These are phyloP conservation scores for Perizoma flavofasciatum DNA, from an alignment of 2,888 invertebrate species.

Conservation along the genomic window DNA sequence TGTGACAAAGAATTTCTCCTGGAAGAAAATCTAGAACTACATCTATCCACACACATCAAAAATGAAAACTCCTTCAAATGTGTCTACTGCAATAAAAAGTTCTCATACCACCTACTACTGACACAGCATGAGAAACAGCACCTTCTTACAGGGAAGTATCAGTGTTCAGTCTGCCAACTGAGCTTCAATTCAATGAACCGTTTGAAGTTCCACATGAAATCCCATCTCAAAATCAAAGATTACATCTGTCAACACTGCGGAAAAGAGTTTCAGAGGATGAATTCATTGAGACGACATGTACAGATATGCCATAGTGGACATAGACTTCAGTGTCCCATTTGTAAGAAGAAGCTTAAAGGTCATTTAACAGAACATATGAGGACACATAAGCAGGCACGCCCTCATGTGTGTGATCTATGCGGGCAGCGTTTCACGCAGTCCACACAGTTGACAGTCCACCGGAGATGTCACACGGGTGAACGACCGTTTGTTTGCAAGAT, in stretches of 20 bases:
- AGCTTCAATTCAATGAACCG: conserved; percentile 87
- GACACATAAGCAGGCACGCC: conserved; percentile 89
- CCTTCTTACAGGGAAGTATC: conserved; percentile 88
- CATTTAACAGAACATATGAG: conserved; percentile 93
- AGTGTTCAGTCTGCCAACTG: conserved; percentile 88
- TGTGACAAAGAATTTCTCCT: conserved; percentile 90
- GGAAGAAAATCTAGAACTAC: conserved; percentile 89
- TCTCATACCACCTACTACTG: conserved; percentile 55
- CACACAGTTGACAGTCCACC: conserved; percentile 92
- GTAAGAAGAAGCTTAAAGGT: conserved; percentile 91
- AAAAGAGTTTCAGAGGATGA: conserved; percentile 89
- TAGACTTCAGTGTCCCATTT: conserved; percentile 91
- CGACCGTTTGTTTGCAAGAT: conserved; percentile 93
- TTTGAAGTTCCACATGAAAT: conserved; percentile 85
- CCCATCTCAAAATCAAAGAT: conserved; percentile 90
- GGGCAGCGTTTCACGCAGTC: conserved; percentile 92
- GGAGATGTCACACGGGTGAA: conserved; percentile 92
- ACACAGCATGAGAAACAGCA: conserved; percentile 90
- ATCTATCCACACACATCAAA: conserved; percentile 88
- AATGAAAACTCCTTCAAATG: conserved; percentile 84
- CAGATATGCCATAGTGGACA: conserved; percentile 90
- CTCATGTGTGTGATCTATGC: conserved; percentile 91
- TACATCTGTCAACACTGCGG: conserved; percentile 92
- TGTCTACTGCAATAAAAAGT: conserved; percentile 82
- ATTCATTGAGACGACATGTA: conserved; percentile 90